A percentile compares a stretch with the other conserved stretches of the same genome.
Evolutionary conservation across 1,140 invertebrate species (phyloP).

Genomic region (Copidosoma floridanum): DNA sequence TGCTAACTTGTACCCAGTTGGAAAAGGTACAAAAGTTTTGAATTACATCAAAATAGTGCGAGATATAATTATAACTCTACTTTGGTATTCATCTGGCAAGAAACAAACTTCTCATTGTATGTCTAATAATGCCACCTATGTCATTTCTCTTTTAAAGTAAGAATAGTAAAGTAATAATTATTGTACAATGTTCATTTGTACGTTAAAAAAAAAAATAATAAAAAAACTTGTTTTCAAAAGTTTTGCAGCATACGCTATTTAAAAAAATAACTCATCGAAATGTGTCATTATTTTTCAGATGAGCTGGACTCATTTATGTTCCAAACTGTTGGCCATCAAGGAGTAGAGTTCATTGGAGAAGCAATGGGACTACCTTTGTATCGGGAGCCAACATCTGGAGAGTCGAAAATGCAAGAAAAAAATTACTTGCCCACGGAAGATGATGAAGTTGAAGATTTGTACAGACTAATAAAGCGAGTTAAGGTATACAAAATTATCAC

Average conservation of each 20-base stretch:
- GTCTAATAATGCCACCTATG: too few relatives aligned
- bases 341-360: constrained; percentile 86
- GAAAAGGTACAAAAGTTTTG: constrained; percentile 65
- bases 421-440: constrained; percentile 81
- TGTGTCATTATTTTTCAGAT: constrained; percentile 65
- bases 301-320: constrained; percentile 99
- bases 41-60: not conserved
- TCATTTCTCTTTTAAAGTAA: not conserved
- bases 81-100: too few relatives aligned
- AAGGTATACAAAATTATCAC: constrained; percentile 63
- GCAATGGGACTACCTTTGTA: constrained; percentile 93
- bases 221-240: not conserved
- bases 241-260: not conserved
- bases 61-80: not conserved
- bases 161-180: not conserved
- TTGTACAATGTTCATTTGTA: too few relatives aligned
- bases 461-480: constrained; percentile 76
- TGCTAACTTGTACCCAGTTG: constrained; percentile 89
- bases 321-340: constrained; percentile 96
- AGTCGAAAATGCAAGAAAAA: constrained; percentile 73
- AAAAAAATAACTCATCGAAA: too few relatives aligned
- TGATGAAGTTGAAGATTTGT: constrained; percentile 99
- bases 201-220: not conserved
- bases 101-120: too few relatives aligned
- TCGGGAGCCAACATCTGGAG: constrained; percentile 79